Evolutionary conservation across 2,888 invertebrate genomes (phyloP), one percentile per base, ranked within the genome.

Genomic region (Megastigmus dorsalis): DNA sequence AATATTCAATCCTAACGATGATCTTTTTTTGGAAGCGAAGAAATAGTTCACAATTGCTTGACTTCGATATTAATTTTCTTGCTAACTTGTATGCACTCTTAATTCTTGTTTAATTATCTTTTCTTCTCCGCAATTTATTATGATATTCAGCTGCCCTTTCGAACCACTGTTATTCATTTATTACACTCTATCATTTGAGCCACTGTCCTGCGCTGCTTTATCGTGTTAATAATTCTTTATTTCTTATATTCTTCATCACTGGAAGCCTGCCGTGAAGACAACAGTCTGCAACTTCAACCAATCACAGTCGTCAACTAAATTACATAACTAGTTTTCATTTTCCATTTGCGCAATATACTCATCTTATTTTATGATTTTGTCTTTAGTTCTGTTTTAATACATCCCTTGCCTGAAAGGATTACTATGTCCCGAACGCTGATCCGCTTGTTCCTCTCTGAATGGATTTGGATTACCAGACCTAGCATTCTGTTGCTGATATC

Each of bases 401-500:
- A 94, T 93, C 88, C 94, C 94, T 92, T 94, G 94, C 87, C 95
- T 92, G 90, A 95, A 95, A 76, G 95, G 95, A 89, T 95, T 95
- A 83, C 93, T 92, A 83, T 92, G 91, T 67, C 78, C 82, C 85
- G 89, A 82, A 85, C 90, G 88, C 79, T 90, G 90, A 84, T 89
- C 84, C 60, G 82, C 89, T 68, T 79, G 67, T 86, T 86, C 88
- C 84, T 90, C 89, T 83, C 85, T 89, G 85, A 89, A 90, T 66
- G 88, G 89, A 82, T 89, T 89, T 82, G 83, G n/a, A 74, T 74
- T 45, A 66, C 76, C 68, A 52, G 70, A 30, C 38, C 80, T 78
- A 28, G 74, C 78, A 20, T 69, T 78, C 23, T 79, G 74, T 72
- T 82, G 82, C 59, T 80, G 80, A 67, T 83, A 80, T 28, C 75